Conservation (phyloP, 2,113 vertebrate species). For the Gambusia affinis region DNA sequence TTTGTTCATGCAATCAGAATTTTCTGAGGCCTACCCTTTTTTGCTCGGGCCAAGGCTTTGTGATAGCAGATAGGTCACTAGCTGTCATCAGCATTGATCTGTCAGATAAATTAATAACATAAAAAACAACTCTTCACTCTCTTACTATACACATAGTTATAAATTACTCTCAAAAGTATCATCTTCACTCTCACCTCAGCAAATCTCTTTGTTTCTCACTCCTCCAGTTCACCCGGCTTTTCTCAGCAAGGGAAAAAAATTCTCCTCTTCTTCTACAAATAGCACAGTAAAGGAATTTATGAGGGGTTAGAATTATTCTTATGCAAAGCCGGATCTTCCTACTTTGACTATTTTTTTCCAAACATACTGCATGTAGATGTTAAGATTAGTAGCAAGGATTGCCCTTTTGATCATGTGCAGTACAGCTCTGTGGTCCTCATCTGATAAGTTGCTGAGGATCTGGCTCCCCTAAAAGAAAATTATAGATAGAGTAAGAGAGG, state of each 20-base stretch:
- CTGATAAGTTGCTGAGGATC: slow-evolving; percentile 88
- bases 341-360: slow-evolving; percentile 32
- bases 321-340: neutral
- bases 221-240: slow-evolving; percentile 84
- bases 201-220: slow-evolving; percentile 87
- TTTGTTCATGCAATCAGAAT: neutral
- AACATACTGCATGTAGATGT: slow-evolving; percentile 89
- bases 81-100: slow-evolving; percentile 96
- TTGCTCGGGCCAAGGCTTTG: slow-evolving; percentile 93
- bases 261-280: slow-evolving; percentile 76
- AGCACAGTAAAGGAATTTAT: neutral
- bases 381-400: slow-evolving; percentile 90
- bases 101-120: slow-evolving; percentile 18
- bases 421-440: slow-evolving; percentile 85
- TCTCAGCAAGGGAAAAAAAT: slow-evolving; percentile 87
- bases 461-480: slow-evolving; percentile 85
- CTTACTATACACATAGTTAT: no score
- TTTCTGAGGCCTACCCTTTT: slow-evolving; percentile 79
- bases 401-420: slow-evolving; percentile 90
- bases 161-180: neutral
- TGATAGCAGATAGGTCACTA: slow-evolving; percentile 91
- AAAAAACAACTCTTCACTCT: neutral
- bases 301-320: neutral
- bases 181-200: slow-evolving; percentile 79
- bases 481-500: neutral